Base-by-base conservation (phyloP, 2,113 vertebrate species). In the Thunnus thynnus region DNA sequence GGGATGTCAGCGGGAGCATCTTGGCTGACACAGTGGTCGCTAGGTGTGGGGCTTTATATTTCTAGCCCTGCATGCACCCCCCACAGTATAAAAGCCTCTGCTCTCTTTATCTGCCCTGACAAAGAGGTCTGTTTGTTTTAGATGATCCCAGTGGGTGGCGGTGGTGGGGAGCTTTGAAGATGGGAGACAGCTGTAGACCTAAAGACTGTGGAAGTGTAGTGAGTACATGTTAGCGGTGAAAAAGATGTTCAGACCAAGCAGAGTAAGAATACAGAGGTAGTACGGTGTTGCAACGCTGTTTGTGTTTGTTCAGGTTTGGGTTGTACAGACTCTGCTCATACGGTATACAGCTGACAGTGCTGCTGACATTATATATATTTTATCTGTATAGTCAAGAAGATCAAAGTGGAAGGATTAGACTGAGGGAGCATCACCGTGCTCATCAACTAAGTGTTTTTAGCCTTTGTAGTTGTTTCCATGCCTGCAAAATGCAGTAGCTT, bases 121-220 rank as follows among this genome's bases (percentile, higher is more conserved):
- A 84, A 88, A 89, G 65, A 70, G 72, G 66, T 58, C 22, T 5
- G 62, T 74, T 86, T 88, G 82, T 89, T 76, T 82, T 55, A 72
- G 80, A 82, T 79, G 82, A 60, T 84, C 79, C 58, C 67, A 30
- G 58, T 81, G 64, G 84, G 74, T 57, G 55, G 81, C 47, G 66
- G 30, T 51, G 50, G 56, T 46, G 30, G 48, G 36, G n/a, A 51
- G 69, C 74, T 85, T 82, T 81, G 61, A 88, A 76, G 79, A 74
- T 64, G 72, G 67, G 48, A 64, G 27, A 72, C 22, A 36, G 67
- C 76, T 67, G 32, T 52, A 79, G 63, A 57, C 57, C 32, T 48
- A 12, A 77, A 77, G 62, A 58, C 66, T 72, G 61, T 57, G 14
- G 72, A 62, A 80, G 58, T 72, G 67, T 56, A 68, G 64, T 68